phyloP scores from a whole-genome alignment of 1,140 invertebrate species.

The Aphis craccivora region DNA sequence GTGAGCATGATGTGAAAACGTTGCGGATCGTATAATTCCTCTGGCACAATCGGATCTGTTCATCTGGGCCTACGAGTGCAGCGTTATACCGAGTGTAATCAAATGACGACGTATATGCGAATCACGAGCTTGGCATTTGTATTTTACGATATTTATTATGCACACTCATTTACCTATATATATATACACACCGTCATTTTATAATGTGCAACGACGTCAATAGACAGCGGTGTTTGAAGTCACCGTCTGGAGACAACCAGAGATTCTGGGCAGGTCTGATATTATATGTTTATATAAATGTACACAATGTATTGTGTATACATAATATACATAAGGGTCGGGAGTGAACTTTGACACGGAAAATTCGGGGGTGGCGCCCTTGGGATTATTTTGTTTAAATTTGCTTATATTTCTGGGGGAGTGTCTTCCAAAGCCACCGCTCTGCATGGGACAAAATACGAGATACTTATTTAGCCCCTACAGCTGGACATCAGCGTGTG shows the following conservation, averaged over 20 bases:
- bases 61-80: not conserved
- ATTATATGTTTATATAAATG: not conserved
- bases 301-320: too few relatives aligned
- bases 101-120: not conserved
- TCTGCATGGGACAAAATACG: not conserved
- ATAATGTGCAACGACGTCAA: not conserved
- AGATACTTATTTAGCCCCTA: not conserved
- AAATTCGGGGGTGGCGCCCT: slow-evolving; percentile 22
- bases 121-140: not conserved
- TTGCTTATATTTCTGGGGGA: not conserved
- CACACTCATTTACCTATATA: not conserved
- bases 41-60: not conserved
- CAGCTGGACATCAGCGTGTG: not conserved
- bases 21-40: not conserved
- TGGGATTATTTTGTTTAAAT: not conserved
- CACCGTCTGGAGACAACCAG: not conserved
- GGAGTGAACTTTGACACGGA: not conserved
- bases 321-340: not conserved
- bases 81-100: not conserved
- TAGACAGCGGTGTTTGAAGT: not conserved
- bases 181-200: not conserved
- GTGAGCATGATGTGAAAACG: not conserved
- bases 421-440: not conserved
- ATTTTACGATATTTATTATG: not conserved
- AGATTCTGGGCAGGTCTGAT: not conserved